phyloP scores from a whole-genome alignment of 2,797 vertebrate genomes.

The Gobio occitaniae region DNA sequence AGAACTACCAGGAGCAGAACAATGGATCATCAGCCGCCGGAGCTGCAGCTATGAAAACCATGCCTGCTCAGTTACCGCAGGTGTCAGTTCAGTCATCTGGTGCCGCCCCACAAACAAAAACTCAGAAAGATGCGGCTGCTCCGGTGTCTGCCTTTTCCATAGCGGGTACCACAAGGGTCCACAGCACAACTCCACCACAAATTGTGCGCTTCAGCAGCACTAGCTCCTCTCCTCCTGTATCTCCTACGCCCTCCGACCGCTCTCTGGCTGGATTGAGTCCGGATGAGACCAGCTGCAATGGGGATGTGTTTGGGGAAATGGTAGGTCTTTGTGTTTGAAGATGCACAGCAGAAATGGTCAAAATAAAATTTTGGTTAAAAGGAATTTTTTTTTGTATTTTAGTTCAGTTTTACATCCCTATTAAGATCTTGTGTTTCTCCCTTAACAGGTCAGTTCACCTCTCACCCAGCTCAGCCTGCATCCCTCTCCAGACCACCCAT shows the following conservation, averaged over 20 bases:
- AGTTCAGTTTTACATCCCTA: background rate
- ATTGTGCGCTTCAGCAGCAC: constrained; percentile 91
- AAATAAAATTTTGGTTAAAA: background rate
- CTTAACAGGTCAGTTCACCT: constrained; percentile 84
- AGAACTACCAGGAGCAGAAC: constrained; percentile 83
- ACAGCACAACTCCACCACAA: constrained; percentile 78
- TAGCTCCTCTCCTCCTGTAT: constrained; percentile 91
- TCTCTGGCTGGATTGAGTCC: constrained; percentile 87
- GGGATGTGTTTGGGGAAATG: constrained; percentile 93
- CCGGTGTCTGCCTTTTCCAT: constrained; percentile 82
- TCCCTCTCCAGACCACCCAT: constrained; percentile 83
- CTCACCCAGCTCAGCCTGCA: constrained; percentile 91
- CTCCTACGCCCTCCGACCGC: constrained; percentile 91
- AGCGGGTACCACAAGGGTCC: constrained; percentile 72
- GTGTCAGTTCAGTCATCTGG: constrained; percentile 23
- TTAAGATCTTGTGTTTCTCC: background rate
- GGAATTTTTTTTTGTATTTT: background rate
- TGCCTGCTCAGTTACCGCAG: constrained; percentile 56
- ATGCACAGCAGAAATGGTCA: background rate
- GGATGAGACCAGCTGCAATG: constrained; percentile 88
- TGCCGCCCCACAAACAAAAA: constrained; percentile 66
- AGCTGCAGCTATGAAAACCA: constrained; percentile 58
- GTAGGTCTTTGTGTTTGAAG: constrained; percentile 66
- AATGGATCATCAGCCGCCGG: constrained; percentile 27
- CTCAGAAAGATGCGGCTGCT: constrained; percentile 71